Conservation (phyloP, 2,113 vertebrate species). For the Ovis aries region ARS-UI_Ramb_v3.0 NC_056070.1:56977001-56977500, state of each 20-base stretch:
- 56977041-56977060: neutral
- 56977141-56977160: neutral
- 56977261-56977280: neutral
- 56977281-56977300: neutral
- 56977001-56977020: neutral
- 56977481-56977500: neutral
- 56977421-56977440: neutral
- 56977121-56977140: neutral
- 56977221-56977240: neutral
- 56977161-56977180: neutral
- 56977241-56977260: neutral
- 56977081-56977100: neutral
- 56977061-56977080: neutral
- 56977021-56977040: neutral
- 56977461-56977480: neutral
- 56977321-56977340: neutral
- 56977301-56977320: neutral
- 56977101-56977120: neutral
- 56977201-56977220: neutral
- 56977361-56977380: neutral
- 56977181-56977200: neutral
- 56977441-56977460: neutral
- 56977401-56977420: neutral
- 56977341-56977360: neutral
- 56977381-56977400: neutral